Evolutionary conservation across 2,888 invertebrate genomes (phyloP), one percentile per base, ranked within the genome.

Genomic region (Lepidocyrtinus sp.): DNA sequence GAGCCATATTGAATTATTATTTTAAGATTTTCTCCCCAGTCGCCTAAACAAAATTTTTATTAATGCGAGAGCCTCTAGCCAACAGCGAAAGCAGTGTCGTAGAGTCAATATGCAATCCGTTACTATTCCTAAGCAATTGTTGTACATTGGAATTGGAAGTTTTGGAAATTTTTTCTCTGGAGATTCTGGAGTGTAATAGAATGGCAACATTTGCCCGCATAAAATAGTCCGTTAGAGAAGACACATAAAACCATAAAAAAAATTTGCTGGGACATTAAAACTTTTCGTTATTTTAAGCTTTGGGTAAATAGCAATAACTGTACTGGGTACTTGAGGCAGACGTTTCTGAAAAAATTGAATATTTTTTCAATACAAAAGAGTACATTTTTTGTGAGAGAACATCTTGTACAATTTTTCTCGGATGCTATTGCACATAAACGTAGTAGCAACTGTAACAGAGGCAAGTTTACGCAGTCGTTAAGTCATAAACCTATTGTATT

Each of bases 391-490:
- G n/a, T n/a, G n/a, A n/a, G n/a, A n/a, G n/a, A n/a, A n/a, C n/a
- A n/a, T n/a, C n/a, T n/a, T n/a, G n/a, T n/a, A n/a, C n/a, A n/a
- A n/a, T n/a, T n/a, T n/a, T n/a, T n/a, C n/a, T n/a, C n/a, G n/a
- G n/a, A n/a, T n/a, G n/a, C n/a, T n/a, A n/a, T n/a, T n/a, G n/a
- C n/a, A n/a, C n/a, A n/a, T n/a, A n/a, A n/a, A n/a, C n/a, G 61
- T 71, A 75, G 62, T 55, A 64, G 76, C 62, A 76, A 76, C 70
- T 63, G 64, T 76, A 76, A 75, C 68, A 55, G 36, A 46, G 70
- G 70, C 76, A 76, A 76, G 76, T 76, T 76, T 76, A 76, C 76
- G 76, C 76, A 76, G 76, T 62, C 69, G 76, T 76, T 76, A 76
- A 64, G 25, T 36, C 62, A 70, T 24, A 64, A 64, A 76, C 63